A percentile compares a stretch with the other conserved stretches of the same genome.
Conservation (phyloP, 2,888 invertebrate species). For the Thysanoteuthis rhombus region DNA sequence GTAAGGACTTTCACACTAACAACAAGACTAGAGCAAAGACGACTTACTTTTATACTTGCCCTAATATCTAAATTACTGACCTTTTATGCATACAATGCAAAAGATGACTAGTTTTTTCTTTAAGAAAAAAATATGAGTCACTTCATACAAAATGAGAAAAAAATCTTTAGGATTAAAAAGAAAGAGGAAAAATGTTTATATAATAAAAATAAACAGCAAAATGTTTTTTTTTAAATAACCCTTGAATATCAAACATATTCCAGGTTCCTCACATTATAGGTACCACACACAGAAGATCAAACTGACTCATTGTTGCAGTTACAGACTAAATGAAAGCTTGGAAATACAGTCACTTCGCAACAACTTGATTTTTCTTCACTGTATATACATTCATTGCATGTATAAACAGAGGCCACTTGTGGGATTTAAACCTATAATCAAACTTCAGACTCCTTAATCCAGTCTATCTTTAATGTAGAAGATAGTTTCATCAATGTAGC, state of each 20-base stretch:
- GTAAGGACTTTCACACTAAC: not conserved
- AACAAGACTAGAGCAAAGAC: not conserved
- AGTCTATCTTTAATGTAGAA: not conserved
- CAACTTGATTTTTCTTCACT: not conserved
- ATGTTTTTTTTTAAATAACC: conserved; percentile 12
- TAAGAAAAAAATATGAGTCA: not conserved
- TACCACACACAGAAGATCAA: not conserved
- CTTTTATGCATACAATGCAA: conserved; percentile 12
- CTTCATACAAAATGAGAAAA: not conserved
- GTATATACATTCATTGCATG: not conserved
- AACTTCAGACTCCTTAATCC: not conserved
- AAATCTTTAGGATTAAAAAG: not conserved
- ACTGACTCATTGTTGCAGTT: not conserved
- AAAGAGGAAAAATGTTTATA: not conserved
- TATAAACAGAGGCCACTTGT: not conserved
- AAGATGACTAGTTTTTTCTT: not conserved
- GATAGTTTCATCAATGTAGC: not conserved
- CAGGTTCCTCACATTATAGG: not conserved
- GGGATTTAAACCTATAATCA: not conserved
- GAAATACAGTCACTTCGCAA: not conserved
- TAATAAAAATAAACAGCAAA: not conserved
- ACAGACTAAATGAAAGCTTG: not conserved
- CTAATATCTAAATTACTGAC: not conserved
- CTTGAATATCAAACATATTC: not conserved
- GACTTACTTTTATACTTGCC: not conserved